Conservation (phyloP, 2,113 vertebrate genomes). For the Strigops habroptila region DNA sequence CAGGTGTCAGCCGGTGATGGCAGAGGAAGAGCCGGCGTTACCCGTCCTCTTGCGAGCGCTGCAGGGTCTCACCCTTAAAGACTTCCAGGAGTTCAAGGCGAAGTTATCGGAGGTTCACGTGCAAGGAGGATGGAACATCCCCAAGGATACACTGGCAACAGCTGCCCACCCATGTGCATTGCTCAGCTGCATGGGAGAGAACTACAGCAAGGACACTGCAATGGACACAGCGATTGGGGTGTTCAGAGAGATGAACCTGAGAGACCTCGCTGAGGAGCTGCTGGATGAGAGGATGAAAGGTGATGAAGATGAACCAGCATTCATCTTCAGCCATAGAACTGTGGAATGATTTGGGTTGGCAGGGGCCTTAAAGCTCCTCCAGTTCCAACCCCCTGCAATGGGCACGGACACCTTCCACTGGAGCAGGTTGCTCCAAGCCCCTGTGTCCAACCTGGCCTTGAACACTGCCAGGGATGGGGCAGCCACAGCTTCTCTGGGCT, state of each 20-base stretch:
- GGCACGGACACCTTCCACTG: background rate
- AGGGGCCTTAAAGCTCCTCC: background rate
- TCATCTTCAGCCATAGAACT: background rate
- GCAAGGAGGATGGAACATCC: background rate
- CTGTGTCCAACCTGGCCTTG: no score
- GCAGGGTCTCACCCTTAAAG: background rate
- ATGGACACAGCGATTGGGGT: background rate
- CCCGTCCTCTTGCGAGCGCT: background rate
- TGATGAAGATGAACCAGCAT: background rate
- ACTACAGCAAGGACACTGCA: rapidly evolving
- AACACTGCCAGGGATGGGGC: no score
- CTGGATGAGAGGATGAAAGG: background rate
- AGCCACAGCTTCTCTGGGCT: no score
- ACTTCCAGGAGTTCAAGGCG: background rate
- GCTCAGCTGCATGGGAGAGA: background rate
- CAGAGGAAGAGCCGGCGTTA: background rate
- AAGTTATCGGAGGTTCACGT: background rate
- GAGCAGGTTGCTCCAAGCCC: no score
- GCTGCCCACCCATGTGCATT: rapidly evolving
- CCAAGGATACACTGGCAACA: background rate
- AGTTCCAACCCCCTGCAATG: background rate
- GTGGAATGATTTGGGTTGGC: background rate
- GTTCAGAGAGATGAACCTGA: background rate
- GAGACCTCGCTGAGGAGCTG: background rate
- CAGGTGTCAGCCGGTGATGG: background rate